phyloP scores from a whole-genome alignment of 2,888 invertebrate genomes.

The Epiblema foenella region DNA sequence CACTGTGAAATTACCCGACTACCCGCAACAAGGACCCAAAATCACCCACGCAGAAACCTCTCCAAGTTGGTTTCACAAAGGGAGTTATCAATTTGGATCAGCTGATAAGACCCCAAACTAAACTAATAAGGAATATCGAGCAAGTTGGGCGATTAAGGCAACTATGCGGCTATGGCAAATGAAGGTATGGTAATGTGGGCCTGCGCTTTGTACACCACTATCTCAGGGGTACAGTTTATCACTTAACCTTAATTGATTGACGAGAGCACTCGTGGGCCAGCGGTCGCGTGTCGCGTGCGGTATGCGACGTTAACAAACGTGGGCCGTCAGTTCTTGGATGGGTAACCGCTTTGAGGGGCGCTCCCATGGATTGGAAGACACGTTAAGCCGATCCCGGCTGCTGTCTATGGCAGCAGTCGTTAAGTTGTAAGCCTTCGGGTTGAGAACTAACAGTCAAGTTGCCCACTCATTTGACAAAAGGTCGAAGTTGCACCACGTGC shows the following conservation, averaged over 20 bases:
- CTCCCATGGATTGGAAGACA: too few species aligned
- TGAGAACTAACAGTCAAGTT: too few species aligned
- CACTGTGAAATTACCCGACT: not conserved
- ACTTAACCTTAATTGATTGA: conserved; percentile 1
- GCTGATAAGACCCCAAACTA: conserved; percentile 31
- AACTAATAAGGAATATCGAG: conserved; percentile 35
- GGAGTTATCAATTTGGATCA: conserved; percentile 34
- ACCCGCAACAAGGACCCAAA: conserved; percentile 4
- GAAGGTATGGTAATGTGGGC: not conserved
- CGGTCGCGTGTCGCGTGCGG: too few species aligned
- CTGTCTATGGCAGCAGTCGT: too few species aligned
- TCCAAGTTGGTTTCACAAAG: conserved; percentile 19
- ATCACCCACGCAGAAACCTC: conserved; percentile 4
- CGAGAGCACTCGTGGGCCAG: too few species aligned
- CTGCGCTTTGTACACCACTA: not conserved
- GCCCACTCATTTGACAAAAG: too few species aligned
- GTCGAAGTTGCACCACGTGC: too few species aligned
- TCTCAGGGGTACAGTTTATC: not conserved
- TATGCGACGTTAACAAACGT: too few species aligned
- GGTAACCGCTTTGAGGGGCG: too few species aligned
- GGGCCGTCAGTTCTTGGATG: too few species aligned
- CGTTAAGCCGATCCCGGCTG: too few species aligned
- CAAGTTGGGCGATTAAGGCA: conserved; percentile 34
- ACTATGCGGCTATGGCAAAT: conserved; percentile 28
- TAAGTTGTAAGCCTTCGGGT: too few species aligned